Evolutionary conservation across 2,797 vertebrate species (phyloP), one percentile per base, ranked within the genome.

Genomic region (Phyllotis vaccarum): DNA sequence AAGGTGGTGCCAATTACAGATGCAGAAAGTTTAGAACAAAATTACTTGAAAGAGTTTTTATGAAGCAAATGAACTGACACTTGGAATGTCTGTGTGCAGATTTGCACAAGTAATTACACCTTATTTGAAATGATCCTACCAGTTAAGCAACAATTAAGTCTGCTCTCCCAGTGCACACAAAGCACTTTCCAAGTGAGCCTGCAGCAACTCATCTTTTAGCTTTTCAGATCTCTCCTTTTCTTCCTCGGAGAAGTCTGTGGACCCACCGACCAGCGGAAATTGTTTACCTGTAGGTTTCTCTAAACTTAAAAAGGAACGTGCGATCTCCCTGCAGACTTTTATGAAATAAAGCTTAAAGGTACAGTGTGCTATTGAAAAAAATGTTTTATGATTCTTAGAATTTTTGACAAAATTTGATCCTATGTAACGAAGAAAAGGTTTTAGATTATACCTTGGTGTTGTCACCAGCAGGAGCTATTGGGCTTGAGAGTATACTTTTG

Each of bases 1-100:
- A 99, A 98, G 98, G 98, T 98, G 97, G 93, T 98, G 98, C 98
- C 98, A 98, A 99, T 99, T 99, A 99, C 98, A 98, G 98, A 99
- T 98, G 98, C 98, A 98, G 97, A 98, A 99, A 99, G 98, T 99
- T 98, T 96, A 97, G 97, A 97, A 97, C 97, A 97, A 98, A 97
- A 98, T 98, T 97, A 98, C 98, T 98, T 97, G 97, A 97, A 98
- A 97, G 94, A 83, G 96, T 89, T 97, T 98, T 95, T 93, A 82
- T 96, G 97, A 98, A 96, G 95, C 92, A 95, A 87, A 70, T 8
- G 95, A 96, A 96, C 96, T 43, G 86, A 96, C 92, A 95, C 12
- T 89, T 6, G 31, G 86, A 31, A 93, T 66, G 90, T 97, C 97
- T 93, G 56, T 82, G 97, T 92, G 96, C 95, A 95, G 96, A 90